These are phyloP conservation scores for Empidonax traillii DNA, from an alignment of 2,113 vertebrate species.

Conservation along the genomic window DNA sequence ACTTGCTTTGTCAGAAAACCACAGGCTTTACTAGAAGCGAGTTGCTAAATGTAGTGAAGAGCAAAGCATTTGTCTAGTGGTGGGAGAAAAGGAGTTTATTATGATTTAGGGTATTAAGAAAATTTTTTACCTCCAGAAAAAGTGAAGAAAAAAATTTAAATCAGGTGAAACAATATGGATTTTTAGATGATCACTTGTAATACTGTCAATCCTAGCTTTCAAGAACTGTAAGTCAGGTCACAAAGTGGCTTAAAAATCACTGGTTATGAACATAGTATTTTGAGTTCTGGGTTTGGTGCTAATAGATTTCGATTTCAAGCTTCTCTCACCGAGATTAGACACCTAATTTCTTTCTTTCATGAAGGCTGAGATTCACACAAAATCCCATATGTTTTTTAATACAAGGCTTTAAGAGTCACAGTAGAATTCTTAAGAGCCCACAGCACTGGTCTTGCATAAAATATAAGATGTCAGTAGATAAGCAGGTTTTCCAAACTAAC, in stretches of 20 bases:
- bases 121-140: not conserved
- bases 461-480: not conserved
- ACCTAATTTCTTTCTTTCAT: not conserved
- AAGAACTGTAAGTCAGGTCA: not conserved
- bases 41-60: not conserved
- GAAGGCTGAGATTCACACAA: not conserved
- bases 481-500: not conserved
- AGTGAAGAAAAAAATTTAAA: not conserved
- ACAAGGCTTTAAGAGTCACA: not conserved
- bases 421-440: not conserved
- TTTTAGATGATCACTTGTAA: not conserved
- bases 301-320: not conserved
- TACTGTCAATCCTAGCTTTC: not conserved
- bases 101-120: not conserved
- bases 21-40: not conserved
- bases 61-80: not conserved
- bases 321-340: not conserved
- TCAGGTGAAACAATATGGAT: not conserved
- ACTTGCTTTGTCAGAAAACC: not conserved
- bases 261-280: not conserved
- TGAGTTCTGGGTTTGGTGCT: not conserved
- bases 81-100: not conserved
- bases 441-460: not conserved
- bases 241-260: not conserved
- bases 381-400: not conserved